Conservation (phyloP, 1,140 invertebrate species). For the Pteromalus puparum region DNA sequence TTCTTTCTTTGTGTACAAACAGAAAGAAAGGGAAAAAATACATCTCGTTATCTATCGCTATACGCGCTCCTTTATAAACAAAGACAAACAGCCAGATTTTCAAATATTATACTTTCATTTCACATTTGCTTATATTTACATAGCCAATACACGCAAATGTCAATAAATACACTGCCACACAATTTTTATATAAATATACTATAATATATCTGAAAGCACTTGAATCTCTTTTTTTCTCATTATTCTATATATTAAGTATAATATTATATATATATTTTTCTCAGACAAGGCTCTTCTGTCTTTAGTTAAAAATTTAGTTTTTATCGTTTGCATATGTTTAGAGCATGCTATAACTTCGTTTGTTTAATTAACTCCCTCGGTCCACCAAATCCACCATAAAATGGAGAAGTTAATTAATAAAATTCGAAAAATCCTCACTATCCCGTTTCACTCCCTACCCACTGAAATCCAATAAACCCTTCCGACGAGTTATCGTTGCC, state of each 20-base stretch:
- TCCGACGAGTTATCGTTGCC: slow-evolving; percentile 11
- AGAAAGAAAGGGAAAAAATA: neutral
- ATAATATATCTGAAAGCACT: slow-evolving; percentile 54
- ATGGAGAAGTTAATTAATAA: slow-evolving; percentile 33
- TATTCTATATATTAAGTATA: slow-evolving; percentile 64
- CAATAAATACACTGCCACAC: slow-evolving; percentile 47
- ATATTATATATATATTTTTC: slow-evolving; percentile 69
- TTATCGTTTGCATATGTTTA: slow-evolving; percentile 76
- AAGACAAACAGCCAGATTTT: slow-evolving; percentile 25
- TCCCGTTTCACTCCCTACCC: neutral
- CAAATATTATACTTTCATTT: slow-evolving; percentile 29
- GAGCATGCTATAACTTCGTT: slow-evolving; percentile 72
- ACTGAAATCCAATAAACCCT: slow-evolving; percentile 45
- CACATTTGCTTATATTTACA: slow-evolving; percentile 40
- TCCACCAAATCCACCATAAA: slow-evolving; percentile 56
- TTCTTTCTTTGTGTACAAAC: neutral
- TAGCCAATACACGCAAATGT: slow-evolving; percentile 32
- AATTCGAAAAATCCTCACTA: neutral
- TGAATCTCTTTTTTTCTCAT: slow-evolving; percentile 56
- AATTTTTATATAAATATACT: slow-evolving; percentile 56
- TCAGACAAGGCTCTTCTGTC: slow-evolving; percentile 75
- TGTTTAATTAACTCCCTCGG: slow-evolving; percentile 69
- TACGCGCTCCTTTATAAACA: neutral
- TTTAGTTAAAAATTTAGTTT: slow-evolving; percentile 75
- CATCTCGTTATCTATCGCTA: neutral